A percentile compares a stretch with the other conserved stretches of the same genome.
These are phyloP conservation scores for Aselliscus stoliczkanus DNA, from an alignment of 2,797 vertebrate genomes.

Conservation along the genomic window DNA sequence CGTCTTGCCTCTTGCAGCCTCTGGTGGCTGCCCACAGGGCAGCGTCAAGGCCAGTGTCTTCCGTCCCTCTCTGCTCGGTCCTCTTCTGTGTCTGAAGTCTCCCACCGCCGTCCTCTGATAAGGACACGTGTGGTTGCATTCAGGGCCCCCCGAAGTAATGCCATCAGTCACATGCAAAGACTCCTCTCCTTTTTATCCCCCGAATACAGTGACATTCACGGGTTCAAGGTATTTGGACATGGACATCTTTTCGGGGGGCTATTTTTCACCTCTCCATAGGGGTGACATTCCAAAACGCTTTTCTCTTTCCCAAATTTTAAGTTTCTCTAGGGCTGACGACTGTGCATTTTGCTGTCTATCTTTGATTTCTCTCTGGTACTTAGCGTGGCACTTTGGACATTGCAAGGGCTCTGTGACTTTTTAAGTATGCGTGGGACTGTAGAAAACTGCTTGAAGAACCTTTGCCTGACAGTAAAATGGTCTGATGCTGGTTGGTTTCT, in stretches of 20 bases:
- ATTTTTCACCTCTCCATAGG: background rate
- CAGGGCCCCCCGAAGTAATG: no score
- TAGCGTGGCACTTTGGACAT: background rate
- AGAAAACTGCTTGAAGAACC: background rate
- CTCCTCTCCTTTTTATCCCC: background rate
- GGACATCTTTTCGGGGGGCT: background rate
- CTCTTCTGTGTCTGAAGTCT: no score
- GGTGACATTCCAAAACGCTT: background rate
- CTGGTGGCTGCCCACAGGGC: accelerated
- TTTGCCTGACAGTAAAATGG: background rate
- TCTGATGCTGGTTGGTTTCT: background rate
- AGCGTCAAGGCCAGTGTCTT: accelerated
- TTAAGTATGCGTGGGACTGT: background rate
- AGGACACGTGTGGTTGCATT: accelerated
- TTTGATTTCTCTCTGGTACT: background rate
- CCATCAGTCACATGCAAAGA: background rate
- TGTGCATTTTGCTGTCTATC: background rate
- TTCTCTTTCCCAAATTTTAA: background rate
- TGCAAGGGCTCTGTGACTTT: background rate
- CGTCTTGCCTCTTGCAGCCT: background rate
- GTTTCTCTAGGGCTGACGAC: background rate
- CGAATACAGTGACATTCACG: accelerated
- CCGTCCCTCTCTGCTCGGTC: no score
- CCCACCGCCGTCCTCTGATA: background rate
- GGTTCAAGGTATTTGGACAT: background rate